Conservation (phyloP, 2,113 vertebrate species). For the Felis chaus region DNA sequence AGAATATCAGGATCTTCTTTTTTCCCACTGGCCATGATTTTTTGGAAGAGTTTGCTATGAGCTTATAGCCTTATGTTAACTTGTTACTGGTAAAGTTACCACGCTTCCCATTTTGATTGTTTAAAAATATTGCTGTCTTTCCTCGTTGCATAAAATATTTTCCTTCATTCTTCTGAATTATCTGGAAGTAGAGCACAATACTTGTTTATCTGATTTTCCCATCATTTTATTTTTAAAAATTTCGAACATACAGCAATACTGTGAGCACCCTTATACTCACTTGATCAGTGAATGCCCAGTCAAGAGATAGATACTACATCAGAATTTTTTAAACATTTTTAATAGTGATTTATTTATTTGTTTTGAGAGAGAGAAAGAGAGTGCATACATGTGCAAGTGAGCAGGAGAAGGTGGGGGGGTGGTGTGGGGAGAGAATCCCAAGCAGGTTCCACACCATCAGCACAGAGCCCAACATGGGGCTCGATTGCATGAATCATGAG, state of each 20-base stretch:
- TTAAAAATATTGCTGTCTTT: background rate
- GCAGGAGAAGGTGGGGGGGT: too few species aligned
- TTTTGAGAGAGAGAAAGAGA: too few species aligned
- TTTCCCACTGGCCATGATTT: background rate
- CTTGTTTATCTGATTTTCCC: background rate
- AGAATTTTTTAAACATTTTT: background rate
- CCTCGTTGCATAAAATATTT: conserved; percentile 25
- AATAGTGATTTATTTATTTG: too few species aligned
- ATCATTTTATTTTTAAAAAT: background rate
- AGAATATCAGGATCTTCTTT: background rate
- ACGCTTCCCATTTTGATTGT: background rate
- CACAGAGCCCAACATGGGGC: too few species aligned
- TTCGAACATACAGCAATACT: background rate
- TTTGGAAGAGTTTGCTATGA: background rate
- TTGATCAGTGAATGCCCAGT: background rate
- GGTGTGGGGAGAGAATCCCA: too few species aligned
- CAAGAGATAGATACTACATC: background rate
- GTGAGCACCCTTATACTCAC: background rate
- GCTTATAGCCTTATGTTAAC: background rate
- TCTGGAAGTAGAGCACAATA: background rate
- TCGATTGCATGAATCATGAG: too few species aligned
- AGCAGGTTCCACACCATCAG: too few species aligned
- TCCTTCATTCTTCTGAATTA: background rate
- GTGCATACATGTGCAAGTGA: too few species aligned
- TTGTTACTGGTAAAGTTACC: background rate